phyloP scores from a whole-genome alignment of 2,888 invertebrate species.

The Hanleya hanleyi region DNA sequence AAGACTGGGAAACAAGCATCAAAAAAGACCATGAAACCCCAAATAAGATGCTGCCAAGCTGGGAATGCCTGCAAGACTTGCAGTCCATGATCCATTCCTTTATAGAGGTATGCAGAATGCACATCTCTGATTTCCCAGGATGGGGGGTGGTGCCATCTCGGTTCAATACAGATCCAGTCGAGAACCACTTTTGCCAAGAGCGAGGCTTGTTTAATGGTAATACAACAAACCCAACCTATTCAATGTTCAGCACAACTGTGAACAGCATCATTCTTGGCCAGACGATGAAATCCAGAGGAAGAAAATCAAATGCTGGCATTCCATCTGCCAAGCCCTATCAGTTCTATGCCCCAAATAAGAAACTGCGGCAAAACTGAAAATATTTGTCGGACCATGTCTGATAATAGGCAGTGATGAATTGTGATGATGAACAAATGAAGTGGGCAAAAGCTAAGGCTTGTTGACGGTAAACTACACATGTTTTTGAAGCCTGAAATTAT shows the following conservation, averaged over 20 bases:
- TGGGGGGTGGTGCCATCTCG: constrained; percentile 12
- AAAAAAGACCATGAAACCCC: background rate
- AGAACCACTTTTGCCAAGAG: constrained; percentile 25
- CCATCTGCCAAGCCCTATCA: constrained; percentile 13
- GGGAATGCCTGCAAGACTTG: constrained; percentile 12
- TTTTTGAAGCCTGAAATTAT: too few species aligned
- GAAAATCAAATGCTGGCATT: constrained; percentile 15
- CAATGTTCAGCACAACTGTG: constrained; percentile 15
- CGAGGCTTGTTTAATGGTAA: constrained; percentile 20
- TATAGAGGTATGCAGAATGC: background rate
- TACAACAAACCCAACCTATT: constrained; percentile 21
- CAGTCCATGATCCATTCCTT: constrained; percentile 15
- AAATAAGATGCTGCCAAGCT: background rate
- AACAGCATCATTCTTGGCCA: constrained; percentile 23
- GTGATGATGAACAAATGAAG: too few species aligned
- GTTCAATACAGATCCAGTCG: constrained; percentile 22
- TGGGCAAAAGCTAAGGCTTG: too few species aligned
- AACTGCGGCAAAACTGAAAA: too few species aligned
- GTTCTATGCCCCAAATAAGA: too few species aligned
- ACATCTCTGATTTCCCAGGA: background rate
- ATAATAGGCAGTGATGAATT: too few species aligned
- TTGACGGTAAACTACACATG: too few species aligned
- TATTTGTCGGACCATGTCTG: too few species aligned
- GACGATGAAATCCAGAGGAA: constrained; percentile 16
- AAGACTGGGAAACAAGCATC: background rate